These are phyloP conservation scores for Molorchus minor DNA, from an alignment of 2,888 invertebrate species.

Conservation along the genomic window DNA sequence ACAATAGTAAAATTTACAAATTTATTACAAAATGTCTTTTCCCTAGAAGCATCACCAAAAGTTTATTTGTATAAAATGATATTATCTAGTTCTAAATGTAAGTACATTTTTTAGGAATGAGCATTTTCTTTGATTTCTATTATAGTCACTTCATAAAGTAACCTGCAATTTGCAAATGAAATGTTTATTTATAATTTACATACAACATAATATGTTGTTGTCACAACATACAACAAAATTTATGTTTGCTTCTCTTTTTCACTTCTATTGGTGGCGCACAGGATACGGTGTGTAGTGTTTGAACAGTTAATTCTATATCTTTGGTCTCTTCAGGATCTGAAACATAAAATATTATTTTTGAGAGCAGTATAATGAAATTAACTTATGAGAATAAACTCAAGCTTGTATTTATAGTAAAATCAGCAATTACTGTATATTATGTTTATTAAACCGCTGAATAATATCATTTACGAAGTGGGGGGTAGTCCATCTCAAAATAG, in stretches of 20 bases:
- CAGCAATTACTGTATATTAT: too few species aligned
- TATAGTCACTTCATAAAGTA: background rate
- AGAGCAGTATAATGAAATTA: too few species aligned
- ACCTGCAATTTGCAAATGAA: conserved; percentile 7
- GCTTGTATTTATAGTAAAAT: too few species aligned
- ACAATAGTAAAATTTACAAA: conserved; percentile 48
- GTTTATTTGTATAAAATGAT: conserved; percentile 33
- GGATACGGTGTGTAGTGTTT: conserved; percentile 74
- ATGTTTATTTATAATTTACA: background rate
- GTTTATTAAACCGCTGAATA: too few species aligned
- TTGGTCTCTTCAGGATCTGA: conserved; percentile 81
- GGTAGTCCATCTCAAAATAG: too few species aligned
- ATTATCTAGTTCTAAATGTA: conserved; percentile 7
- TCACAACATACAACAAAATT: conserved; percentile 63
- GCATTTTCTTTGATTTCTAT: conserved; percentile 16
- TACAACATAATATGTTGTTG: conserved; percentile 38
- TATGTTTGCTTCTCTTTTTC: conserved; percentile 59
- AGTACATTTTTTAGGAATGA: conserved; percentile 15
- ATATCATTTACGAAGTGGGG: too few species aligned
- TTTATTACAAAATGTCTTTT: conserved; percentile 51
- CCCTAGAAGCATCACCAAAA: conserved; percentile 33
- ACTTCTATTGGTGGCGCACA: conserved; percentile 64
- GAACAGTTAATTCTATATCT: conserved; percentile 89
- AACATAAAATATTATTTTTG: too few species aligned
- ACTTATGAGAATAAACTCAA: too few species aligned